A percentile compares a stretch with the other conserved stretches of the same genome.
phyloP scores from a whole-genome alignment of 2,113 vertebrate species.

The Xenopus laevis region DNA sequence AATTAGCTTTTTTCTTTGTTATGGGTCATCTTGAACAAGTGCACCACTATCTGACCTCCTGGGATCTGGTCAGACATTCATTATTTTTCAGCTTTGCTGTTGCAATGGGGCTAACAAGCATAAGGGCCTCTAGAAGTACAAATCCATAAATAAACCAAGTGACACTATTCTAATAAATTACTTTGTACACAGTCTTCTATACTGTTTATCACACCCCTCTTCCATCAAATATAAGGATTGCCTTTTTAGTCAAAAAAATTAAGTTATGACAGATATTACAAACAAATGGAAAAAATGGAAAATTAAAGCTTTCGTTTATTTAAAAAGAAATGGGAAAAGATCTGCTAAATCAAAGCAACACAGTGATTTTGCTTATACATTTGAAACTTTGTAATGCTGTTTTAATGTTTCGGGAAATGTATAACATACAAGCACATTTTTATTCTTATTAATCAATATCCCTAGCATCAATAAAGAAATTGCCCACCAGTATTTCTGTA shows the following conservation, averaged over 20 bases:
- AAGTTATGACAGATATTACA: slow-evolving; percentile 73
- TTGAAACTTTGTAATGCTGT: too few relatives aligned
- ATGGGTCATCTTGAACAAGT: slow-evolving; percentile 54
- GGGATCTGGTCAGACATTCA: slow-evolving; percentile 50
- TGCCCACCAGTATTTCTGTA: too few relatives aligned
- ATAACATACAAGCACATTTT: too few relatives aligned
- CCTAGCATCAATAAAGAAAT: too few relatives aligned
- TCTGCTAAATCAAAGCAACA: too few relatives aligned
- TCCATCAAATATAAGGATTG: slow-evolving; percentile 72
- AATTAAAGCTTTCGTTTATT: not conserved
- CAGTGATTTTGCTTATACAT: too few relatives aligned
- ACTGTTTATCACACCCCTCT: slow-evolving; percentile 76
- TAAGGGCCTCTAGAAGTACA: slow-evolving; percentile 58
- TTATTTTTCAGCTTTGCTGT: slow-evolving; percentile 24
- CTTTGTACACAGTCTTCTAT: slow-evolving; percentile 65
- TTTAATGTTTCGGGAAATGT: too few relatives aligned
- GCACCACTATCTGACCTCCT: slow-evolving; percentile 48
- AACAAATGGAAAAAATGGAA: slow-evolving; percentile 67
- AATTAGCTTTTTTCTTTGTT: slow-evolving; percentile 54
- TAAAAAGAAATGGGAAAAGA: too few relatives aligned
- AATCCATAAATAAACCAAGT: slow-evolving; percentile 78
- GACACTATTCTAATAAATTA: slow-evolving; percentile 80
- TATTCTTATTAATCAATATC: too few relatives aligned
- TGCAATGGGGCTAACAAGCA: not conserved
- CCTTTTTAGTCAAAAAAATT: slow-evolving; percentile 68